Conservation (phyloP, 2,888 invertebrate species). For the Caenorhabditis drosophilae region DNA sequence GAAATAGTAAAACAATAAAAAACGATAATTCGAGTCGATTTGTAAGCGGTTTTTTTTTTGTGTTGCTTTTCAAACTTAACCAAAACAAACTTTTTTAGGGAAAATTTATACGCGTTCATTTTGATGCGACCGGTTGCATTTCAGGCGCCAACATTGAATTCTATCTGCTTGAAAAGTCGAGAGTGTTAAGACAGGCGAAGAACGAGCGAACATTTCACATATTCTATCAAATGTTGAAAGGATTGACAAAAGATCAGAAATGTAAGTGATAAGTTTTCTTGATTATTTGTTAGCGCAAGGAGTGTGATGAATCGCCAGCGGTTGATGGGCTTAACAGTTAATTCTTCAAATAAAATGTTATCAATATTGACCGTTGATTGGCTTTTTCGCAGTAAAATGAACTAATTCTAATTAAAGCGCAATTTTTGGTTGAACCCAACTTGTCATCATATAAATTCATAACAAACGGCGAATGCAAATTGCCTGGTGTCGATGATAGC, state of each 20-base stretch:
- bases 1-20: constrained; percentile 99
- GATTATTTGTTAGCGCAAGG: too few species aligned
- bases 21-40: constrained; percentile 99
- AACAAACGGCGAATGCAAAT: constrained; percentile 80
- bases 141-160: constrained; percentile 99
- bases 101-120: constrained; percentile 99
- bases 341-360: background rate
- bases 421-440: constrained; percentile 89
- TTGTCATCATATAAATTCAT: constrained; percentile 90
- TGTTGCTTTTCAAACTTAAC: background rate
- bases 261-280: too few species aligned
- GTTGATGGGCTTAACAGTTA: too few species aligned
- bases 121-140: constrained; percentile 97
- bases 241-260: constrained; percentile 76
- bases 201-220: constrained; percentile 98
- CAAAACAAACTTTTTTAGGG: constrained; percentile 73
- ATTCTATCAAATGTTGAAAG: constrained; percentile 94
- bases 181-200: constrained; percentile 96
- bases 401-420: too few species aligned
- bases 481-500: constrained; percentile 88
- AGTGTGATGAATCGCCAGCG: too few species aligned
- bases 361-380: background rate
- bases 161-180: constrained; percentile 95
- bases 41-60: constrained; percentile 78
- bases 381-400: too few species aligned